A percentile compares a stretch with the other conserved stretches of the same genome.
Evolutionary conservation across 2,797 vertebrate species (phyloP).

Genomic region (Oreochromis grahami): DNA sequence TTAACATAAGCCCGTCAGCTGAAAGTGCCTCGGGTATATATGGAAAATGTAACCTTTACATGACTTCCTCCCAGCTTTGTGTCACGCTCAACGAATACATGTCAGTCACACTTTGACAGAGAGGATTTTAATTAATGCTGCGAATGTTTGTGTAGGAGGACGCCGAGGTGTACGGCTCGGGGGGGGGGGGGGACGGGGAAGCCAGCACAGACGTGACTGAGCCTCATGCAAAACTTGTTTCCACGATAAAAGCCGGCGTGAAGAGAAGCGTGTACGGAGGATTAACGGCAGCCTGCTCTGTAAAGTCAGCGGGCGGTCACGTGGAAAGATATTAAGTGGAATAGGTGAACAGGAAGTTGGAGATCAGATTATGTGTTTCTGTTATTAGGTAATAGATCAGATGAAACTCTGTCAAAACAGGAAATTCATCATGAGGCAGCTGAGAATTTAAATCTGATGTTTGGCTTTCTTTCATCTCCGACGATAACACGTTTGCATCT

Average conservation of each 20-base stretch:
- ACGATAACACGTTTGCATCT: background rate
- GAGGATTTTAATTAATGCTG: background rate
- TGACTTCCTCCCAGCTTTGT: background rate
- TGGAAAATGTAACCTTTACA: background rate
- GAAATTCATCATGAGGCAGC: background rate
- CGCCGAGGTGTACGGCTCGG: background rate
- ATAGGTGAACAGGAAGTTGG: background rate
- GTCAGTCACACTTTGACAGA: background rate
- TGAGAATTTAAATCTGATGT: background rate
- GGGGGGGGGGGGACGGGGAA: background rate
- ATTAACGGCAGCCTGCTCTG: background rate
- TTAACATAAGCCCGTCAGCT: background rate
- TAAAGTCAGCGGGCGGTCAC: background rate
- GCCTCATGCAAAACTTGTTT: constrained; percentile 3
- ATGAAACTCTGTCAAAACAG: background rate
- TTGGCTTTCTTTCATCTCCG: background rate
- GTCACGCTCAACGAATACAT: background rate
- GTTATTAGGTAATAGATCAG: background rate
- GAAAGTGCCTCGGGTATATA: background rate
- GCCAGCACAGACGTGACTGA: background rate
- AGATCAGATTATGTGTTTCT: background rate
- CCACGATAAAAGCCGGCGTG: background rate
- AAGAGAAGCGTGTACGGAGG: background rate
- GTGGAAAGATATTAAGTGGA: background rate
- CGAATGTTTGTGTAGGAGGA: background rate